A percentile compares a stretch with the other conserved stretches of the same genome.
Evolutionary conservation across 2,797 vertebrate genomes (phyloP).

Genomic region (Netta rufina): DNA sequence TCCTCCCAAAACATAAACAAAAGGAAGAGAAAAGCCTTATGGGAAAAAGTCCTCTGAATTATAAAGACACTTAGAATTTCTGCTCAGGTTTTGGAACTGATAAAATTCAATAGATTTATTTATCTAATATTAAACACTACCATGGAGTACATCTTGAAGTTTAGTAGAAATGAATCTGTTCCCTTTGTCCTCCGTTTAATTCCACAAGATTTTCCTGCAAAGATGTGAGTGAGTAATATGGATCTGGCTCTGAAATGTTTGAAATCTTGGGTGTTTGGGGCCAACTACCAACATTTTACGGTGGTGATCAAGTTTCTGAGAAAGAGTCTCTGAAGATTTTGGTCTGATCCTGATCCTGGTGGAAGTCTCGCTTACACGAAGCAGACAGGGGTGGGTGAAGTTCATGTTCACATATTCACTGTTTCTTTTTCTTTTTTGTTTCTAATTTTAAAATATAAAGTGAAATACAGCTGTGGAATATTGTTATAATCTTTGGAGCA

Average conservation of each 20-base stretch:
- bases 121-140: background rate
- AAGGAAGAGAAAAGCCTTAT: background rate
- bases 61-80: background rate
- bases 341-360: background rate
- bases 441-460: background rate
- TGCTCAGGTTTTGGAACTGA: background rate
- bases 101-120: background rate
- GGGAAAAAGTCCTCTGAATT: background rate
- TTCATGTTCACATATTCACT: background rate
- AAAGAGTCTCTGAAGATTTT: background rate
- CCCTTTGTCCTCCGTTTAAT: background rate
- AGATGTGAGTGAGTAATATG: background rate
- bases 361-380: background rate
- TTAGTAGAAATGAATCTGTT: background rate
- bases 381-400: background rate
- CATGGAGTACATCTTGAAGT: background rate
- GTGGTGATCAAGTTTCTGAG: background rate
- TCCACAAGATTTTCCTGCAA: background rate
- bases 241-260: background rate
- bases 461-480: background rate
- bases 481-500: background rate
- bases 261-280: background rate
- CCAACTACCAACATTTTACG: background rate
- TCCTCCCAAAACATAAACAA: slow-evolving; percentile 11
- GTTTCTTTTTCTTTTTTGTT: background rate